Percentiles rank a stretch among this genome's conserved stretches.
phyloP scores from a whole-genome alignment of 2,797 vertebrate species.

The Lemur catta region DNA sequence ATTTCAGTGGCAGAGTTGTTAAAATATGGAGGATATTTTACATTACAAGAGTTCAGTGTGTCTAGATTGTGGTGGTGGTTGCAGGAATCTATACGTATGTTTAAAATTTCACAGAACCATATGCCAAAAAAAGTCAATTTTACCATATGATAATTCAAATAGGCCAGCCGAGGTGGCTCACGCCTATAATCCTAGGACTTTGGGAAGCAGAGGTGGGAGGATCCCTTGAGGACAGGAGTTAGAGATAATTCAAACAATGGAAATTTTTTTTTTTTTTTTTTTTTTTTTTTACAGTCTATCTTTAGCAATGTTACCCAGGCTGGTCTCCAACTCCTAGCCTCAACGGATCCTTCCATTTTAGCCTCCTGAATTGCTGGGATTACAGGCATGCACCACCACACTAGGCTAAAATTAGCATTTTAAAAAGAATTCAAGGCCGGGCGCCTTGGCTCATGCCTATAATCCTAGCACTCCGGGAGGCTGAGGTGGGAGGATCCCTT shows the following conservation, averaged over 20 bases:
- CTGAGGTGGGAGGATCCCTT: too few relatives aligned
- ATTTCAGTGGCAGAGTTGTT: background rate
- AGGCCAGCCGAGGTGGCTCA: background rate
- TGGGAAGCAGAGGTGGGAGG: background rate
- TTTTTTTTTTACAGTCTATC: background rate
- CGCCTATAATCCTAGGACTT: background rate
- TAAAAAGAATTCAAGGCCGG: background rate
- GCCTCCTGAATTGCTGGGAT: too few relatives aligned
- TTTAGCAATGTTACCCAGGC: background rate
- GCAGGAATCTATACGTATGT: background rate
- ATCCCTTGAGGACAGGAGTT: background rate
- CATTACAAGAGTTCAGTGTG: background rate
- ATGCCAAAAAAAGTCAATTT: background rate
- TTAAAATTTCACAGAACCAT: conserved; percentile 10
- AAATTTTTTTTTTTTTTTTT: background rate
- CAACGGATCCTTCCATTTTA: background rate
- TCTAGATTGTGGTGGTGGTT: background rate
- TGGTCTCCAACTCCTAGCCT: background rate
- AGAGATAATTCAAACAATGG: background rate
- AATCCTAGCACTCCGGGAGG: too few relatives aligned
- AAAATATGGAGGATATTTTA: background rate
- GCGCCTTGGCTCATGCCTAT: too few relatives aligned
- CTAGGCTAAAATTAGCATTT: background rate
- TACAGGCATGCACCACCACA: background rate
- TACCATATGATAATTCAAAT: background rate